Conservation (phyloP, 2,797 vertebrate genomes). For the Nasua narica region DNA sequence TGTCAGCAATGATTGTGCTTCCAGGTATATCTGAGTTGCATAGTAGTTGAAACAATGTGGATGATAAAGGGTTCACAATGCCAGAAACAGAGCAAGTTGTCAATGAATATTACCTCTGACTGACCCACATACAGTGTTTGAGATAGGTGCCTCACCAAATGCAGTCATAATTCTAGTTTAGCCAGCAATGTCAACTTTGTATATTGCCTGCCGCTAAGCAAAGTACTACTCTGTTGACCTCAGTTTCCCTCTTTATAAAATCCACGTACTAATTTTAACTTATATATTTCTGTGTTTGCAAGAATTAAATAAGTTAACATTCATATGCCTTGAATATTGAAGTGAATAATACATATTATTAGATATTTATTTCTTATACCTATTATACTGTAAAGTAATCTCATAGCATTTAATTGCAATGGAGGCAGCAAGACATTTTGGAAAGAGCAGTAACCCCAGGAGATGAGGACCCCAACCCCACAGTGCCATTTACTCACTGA, state of each 20-base stretch:
- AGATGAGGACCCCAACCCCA: not conserved
- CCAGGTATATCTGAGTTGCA: not conserved
- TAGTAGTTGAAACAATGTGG: not conserved
- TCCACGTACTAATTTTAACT: not conserved
- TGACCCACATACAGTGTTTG: not conserved
- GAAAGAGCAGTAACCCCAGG: not conserved
- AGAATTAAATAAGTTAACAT: not conserved
- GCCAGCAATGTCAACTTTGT: not conserved
- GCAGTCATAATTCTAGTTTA: not conserved
- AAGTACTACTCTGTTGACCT: not conserved
- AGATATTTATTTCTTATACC: not conserved
- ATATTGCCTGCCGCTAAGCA: not conserved
- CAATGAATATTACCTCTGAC: not conserved
- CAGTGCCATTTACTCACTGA: not conserved
- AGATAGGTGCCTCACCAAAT: not conserved
- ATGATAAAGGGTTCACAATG: not conserved
- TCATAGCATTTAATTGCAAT: not conserved
- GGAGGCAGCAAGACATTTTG: not conserved
- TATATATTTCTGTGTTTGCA: not conserved
- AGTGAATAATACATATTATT: not conserved
- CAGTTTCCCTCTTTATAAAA: not conserved
- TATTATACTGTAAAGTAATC: not conserved
- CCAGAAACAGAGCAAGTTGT: not conserved
- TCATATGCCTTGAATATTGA: not conserved
- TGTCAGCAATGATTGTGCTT: not conserved